phyloP scores from a whole-genome alignment of 2,888 invertebrate species.

The Conus canariensis region DNA sequence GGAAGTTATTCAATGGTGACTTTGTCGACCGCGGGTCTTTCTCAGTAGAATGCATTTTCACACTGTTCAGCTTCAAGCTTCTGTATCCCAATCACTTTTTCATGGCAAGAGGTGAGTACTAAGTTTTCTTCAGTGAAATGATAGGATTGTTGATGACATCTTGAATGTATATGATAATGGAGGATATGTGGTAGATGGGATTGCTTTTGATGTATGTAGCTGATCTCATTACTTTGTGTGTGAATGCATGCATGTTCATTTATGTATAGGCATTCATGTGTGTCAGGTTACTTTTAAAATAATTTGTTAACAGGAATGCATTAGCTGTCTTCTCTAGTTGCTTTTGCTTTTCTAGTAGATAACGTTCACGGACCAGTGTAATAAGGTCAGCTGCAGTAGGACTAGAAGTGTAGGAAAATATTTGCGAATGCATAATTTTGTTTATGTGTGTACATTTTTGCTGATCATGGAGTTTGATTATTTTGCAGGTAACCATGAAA shows the following conservation, averaged over 20 bases:
- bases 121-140: not conserved
- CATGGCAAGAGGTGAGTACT: slow-evolving; percentile 93
- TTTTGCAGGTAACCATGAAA: slow-evolving; percentile 96
- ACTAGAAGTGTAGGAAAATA: too few species aligned
- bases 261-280: not conserved
- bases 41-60: slow-evolving; percentile 99
- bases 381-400: too few species aligned
- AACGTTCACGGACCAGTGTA: too few species aligned
- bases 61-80: slow-evolving; percentile 96
- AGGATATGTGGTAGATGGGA: not conserved
- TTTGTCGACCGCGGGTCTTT: slow-evolving; percentile 99
- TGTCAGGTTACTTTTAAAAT: not conserved
- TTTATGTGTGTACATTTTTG: too few species aligned
- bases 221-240: not conserved
- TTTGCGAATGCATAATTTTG: too few species aligned
- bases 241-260: not conserved
- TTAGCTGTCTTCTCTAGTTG: not conserved
- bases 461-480: slow-evolving; percentile 21
- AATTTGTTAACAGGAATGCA: too few species aligned
- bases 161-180: too few species aligned
- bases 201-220: not conserved
- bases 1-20: slow-evolving; percentile 96
- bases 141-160: too few species aligned
- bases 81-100: slow-evolving; percentile 97
- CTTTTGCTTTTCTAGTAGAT: too few species aligned